Conservation (phyloP, 2,113 vertebrate genomes). For the Varanus komodoensis region DNA sequence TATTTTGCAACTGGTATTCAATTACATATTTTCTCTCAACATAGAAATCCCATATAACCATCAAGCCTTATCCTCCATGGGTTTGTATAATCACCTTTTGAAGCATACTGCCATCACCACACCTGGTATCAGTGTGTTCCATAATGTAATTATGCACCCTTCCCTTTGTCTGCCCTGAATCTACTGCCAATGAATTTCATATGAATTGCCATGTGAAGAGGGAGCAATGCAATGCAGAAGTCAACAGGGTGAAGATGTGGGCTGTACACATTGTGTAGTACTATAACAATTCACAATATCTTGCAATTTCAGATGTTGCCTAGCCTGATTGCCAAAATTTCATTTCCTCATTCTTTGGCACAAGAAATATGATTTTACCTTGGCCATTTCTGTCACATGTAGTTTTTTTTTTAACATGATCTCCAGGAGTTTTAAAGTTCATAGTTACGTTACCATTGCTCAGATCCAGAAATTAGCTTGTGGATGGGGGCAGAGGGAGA, state of each 20-base stretch:
- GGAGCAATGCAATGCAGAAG: background rate
- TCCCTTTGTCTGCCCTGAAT: background rate
- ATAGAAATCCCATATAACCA: background rate
- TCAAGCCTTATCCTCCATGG: background rate
- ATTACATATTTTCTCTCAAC: background rate
- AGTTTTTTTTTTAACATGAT: background rate
- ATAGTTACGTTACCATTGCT: background rate
- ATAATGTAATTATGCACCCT: background rate
- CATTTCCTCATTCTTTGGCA: background rate
- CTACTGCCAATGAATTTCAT: background rate
- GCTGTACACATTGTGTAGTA: background rate
- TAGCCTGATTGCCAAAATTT: background rate
- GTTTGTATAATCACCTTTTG: background rate
- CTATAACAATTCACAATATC: background rate
- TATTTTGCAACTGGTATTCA: background rate
- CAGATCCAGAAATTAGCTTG: slow-evolving; percentile 52
- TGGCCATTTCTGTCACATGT: background rate
- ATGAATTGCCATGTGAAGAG: background rate
- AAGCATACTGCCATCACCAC: background rate
- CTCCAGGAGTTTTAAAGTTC: accelerated
- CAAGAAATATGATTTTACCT: background rate
- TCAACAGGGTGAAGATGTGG: background rate
- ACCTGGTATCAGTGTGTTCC: background rate
- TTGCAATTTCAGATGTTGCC: background rate
- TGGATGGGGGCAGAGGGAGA: background rate